These are phyloP conservation scores for Drosophila mimica DNA, from an alignment of 2,888 invertebrate genomes.

Conservation along the genomic window DNA sequence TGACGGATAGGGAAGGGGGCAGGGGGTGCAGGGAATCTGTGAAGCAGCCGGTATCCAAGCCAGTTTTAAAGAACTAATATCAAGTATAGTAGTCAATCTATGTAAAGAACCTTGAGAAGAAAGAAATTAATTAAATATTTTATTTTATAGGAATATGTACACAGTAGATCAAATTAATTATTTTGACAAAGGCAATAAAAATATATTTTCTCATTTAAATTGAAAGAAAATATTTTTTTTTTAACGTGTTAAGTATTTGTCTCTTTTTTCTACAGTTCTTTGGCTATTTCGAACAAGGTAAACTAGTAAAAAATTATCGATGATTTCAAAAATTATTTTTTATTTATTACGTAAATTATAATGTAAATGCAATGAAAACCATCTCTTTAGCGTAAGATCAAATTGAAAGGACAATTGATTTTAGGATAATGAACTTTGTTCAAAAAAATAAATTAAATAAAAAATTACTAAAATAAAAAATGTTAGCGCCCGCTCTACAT, in stretches of 20 bases:
- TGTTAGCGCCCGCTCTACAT: not conserved
- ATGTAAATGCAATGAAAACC: too few species aligned
- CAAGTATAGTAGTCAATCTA: not conserved
- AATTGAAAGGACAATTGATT: too few species aligned
- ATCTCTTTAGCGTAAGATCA: too few species aligned
- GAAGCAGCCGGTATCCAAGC: slow-evolving; percentile 2
- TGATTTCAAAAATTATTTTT: too few species aligned
- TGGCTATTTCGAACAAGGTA: too few species aligned
- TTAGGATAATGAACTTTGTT: too few species aligned
- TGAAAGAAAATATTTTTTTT: too few species aligned
- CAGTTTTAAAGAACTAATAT: not conserved
- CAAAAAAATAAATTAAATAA: not conserved
- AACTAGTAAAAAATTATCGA: too few species aligned
- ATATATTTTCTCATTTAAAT: too few species aligned
- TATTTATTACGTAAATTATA: too few species aligned
- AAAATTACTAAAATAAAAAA: not conserved
- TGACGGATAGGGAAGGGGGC: not conserved
- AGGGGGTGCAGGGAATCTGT: not conserved
- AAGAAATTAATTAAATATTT: not conserved
- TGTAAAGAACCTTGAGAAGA: not conserved
- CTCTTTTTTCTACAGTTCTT: too few species aligned
- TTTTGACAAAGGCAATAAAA: not conserved
- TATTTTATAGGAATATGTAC: not conserved
- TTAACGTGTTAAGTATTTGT: too few species aligned
- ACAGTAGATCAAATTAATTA: not conserved